phyloP scores from a whole-genome alignment of 2,797 vertebrate genomes.

The Arrhamphus sclerolepis region DNA sequence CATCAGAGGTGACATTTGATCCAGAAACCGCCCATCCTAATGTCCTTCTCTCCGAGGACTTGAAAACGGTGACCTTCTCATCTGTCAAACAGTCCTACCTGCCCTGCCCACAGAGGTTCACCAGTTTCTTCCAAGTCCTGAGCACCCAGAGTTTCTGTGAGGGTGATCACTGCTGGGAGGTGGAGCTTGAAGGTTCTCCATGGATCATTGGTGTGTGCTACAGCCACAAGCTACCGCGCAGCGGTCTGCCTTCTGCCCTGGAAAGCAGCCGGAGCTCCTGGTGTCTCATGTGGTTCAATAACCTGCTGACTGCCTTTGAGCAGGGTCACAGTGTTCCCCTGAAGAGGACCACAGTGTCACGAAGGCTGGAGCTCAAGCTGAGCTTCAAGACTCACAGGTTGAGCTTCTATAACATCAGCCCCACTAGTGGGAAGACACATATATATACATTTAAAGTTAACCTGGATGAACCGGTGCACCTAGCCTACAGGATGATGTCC shows the following conservation, averaged over 20 bases:
- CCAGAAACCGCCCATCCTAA: conserved; percentile 76
- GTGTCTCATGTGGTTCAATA: conserved; percentile 83
- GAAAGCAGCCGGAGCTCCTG: conserved; percentile 78
- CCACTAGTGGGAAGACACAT: conserved; percentile 68
- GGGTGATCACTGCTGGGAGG: conserved; percentile 77
- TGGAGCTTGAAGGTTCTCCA: conserved; percentile 71
- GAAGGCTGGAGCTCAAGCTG: conserved; percentile 74
- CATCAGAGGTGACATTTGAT: conserved; percentile 81
- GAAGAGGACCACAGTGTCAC: conserved; percentile 70
- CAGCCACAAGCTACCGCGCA: conserved; percentile 57
- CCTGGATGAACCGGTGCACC: conserved; percentile 74
- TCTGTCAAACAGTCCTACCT: conserved; percentile 66
- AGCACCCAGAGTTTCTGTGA: conserved; percentile 78
- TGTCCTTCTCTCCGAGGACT: conserved; percentile 78
- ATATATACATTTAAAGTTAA: conserved; percentile 75
- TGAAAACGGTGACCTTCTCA: conserved; percentile 77
- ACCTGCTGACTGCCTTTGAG: conserved; percentile 77
- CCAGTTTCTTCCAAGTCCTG: conserved; percentile 77
- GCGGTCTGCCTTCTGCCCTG: conserved; percentile 75
- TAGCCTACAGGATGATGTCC: conserved; percentile 82
- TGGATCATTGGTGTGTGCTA: conserved; percentile 80
- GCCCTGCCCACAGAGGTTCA: conserved; percentile 67
- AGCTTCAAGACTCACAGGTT: conserved; percentile 74
- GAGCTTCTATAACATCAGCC: conserved; percentile 76
- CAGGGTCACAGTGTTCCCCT: conserved; percentile 65